Evolutionary conservation across 2,888 invertebrate species (phyloP), one percentile per base, ranked within the genome.

Genomic region (Craniophora ligustri): DNA sequence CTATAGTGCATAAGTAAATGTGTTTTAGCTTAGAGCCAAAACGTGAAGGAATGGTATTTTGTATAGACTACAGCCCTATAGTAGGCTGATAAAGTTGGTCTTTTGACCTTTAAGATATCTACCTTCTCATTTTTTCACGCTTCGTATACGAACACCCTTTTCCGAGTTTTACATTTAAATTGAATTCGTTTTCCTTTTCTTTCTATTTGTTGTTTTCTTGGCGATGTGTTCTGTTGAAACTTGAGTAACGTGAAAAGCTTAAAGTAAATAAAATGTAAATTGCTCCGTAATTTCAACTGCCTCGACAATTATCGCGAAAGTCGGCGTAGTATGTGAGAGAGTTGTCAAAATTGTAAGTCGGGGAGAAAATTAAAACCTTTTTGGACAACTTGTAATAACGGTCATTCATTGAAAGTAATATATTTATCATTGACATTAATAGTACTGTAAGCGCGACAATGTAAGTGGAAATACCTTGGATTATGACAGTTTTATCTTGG

Each of bases 401-500:
- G 19, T 38, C 42, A 47, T 48, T 55, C 30, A 73, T 50, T 48
- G 42, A 50, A 66, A 48, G 56, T 48, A 55, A 69, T 47, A 48
- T 54, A 63, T 65, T 71, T 65, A 68, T 65, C 53, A 65, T 65
- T 71, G 75, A 68, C 65, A 60, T 65, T 72, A 72, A 72, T 72
- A 60, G 65, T 74, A 63, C 57, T 65, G 66, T 72, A 63, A 57
- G 40, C 45, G 55, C 34, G 46, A 65, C 65, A 74, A 53, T 71
- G 62, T 62, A 62, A 68, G 23, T 67, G 35, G 34, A 35, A 59
- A 51, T 63, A 58, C 65, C 72, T 74, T 74, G 66, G 60, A 51
- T 65, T 65, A 76, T 73, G 74, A 75, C 72, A 74, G 48, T 70
- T 64, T 70, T 73, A 74, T 73, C 68, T 66, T 58, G 41, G 49